Evolutionary conservation across 2,888 invertebrate species (phyloP), one percentile per base, ranked within the genome.

Genomic region (Dione vanillae): DNA sequence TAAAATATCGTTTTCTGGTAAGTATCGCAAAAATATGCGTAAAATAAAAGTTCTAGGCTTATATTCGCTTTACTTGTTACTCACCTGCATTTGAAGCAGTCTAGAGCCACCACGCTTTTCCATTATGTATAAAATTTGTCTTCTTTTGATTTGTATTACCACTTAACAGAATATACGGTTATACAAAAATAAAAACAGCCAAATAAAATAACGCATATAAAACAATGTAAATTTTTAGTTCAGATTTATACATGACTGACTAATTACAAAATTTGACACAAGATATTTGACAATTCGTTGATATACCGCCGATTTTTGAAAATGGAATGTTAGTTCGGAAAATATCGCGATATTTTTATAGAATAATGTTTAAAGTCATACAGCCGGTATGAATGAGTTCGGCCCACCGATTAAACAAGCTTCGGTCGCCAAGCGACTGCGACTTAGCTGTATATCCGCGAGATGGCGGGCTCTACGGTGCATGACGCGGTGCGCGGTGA

Each of bases 61-160:
- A 19, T 45, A 14, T 7, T 59, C 3, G 14, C 35, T 27, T 37
- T 65, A 72, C 77, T 84, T 83, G 49, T 64, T 14, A 3, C 64
- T 16, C 78, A 91, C 92, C 89, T 93, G 91, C 90, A 93, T 93
- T 76, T 93, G 91, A 81, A 93, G 79, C 41, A 93, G 85, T 76
- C 87, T 84, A 65, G 92, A 93, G 41, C 90, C 90, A 69, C 87
- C 86, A 67, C 78, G 85, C 72, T 87, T 91, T 81, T 93, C 92
- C 92, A 93, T 93, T 74, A 62, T 73, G 65, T 49, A 67, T 14
- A 45, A 69, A 70, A 49, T 43, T 45, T 45, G 27, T 7, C 11
- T n/a, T 61, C 16, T 40, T 49, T 49, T 20, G 12, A 52, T 65
- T 45, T 54, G 71, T 74, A 75, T 75, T 76, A 79, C 76, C 73